A percentile compares a stretch with the other conserved stretches of the same genome.
Conservation (phyloP, 2,797 vertebrate species). For the Sternarchorhynchus goeldii region DNA sequence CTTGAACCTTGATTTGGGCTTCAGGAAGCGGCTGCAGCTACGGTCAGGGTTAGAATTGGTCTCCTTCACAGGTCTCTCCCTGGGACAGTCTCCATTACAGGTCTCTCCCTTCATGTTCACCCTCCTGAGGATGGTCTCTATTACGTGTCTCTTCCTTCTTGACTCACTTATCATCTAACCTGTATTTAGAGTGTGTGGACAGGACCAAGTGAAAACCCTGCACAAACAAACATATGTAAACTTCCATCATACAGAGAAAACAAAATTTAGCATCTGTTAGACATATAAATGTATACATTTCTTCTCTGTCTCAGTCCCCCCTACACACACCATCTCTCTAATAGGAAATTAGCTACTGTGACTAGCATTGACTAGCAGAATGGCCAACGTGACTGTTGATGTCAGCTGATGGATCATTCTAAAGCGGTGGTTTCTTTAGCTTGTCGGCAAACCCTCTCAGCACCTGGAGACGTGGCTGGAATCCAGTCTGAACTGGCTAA, state of each 20-base stretch:
- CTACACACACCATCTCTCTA: neutral
- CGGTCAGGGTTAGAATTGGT: no score
- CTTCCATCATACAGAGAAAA: neutral
- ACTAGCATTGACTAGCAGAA: neutral
- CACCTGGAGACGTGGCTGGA: neutral
- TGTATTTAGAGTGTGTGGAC: neutral
- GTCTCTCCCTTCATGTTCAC: no score
- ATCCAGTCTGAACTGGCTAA: constrained; percentile 23
- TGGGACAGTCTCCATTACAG: no score
- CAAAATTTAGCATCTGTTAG: no score
- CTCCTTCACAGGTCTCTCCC: no score
- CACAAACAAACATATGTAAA: neutral
- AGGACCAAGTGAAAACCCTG: neutral
- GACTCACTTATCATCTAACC: neutral
- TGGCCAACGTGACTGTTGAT: neutral
- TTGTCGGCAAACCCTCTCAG: neutral
- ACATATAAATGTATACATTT: no score
- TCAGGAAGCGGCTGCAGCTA: no score
- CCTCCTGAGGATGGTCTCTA: no score
- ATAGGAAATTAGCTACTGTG: neutral
- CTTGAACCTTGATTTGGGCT: no score
- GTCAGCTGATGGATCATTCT: constrained; percentile 31
- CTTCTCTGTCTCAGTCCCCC: no score
- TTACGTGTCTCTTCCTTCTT: no score
- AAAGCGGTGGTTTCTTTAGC: constrained; percentile 15